These are phyloP conservation scores for Agapetus fuscipes DNA, from an alignment of 2,888 invertebrate species.

Conservation along the genomic window DNA sequence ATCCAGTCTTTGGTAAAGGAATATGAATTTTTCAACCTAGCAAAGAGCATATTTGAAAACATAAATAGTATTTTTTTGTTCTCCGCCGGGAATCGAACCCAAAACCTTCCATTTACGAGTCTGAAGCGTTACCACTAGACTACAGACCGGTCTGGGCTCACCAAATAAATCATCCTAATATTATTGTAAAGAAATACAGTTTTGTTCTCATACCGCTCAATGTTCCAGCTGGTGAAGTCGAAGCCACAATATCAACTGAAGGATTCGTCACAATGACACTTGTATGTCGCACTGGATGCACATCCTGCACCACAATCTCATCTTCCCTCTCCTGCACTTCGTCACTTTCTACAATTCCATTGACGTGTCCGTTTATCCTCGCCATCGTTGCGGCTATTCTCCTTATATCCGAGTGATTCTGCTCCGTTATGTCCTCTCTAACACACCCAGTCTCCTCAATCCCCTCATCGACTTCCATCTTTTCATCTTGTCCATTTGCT, in stretches of 20 bases:
- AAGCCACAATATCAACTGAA: constrained; percentile 52
- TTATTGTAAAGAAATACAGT: too few relatives aligned
- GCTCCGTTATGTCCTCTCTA: constrained; percentile 22
- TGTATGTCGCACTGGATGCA: constrained; percentile 33
- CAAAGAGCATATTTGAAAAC: too few relatives aligned
- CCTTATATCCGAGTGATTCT: constrained; percentile 32
- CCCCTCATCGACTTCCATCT: constrained; percentile 16
- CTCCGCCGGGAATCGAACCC: too few relatives aligned
- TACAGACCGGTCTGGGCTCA: too few relatives aligned
- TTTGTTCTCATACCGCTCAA: constrained; percentile 19
- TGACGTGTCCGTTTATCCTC: constrained; percentile 32
- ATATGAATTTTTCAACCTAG: too few relatives aligned
- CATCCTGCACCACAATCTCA: constrained; percentile 25
- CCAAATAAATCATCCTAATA: too few relatives aligned
- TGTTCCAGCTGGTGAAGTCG: constrained; percentile 33
- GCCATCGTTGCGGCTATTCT: constrained; percentile 41
- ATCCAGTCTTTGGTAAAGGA: too few relatives aligned
- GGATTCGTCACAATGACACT: constrained; percentile 66
- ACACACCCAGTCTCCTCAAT: constrained; percentile 28
- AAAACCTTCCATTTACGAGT: too few relatives aligned
- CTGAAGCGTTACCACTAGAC: too few relatives aligned
- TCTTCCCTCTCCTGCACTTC: constrained; percentile 23
- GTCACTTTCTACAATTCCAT: constrained; percentile 10
- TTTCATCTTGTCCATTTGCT: constrained; percentile 17
- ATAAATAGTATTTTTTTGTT: too few relatives aligned